Percentiles rank a stretch among this genome's conserved stretches.
Evolutionary conservation across 30 jellyfish, hydroid and myxozoan genomes (phyloP).

Genomic region (Chironex yamaguchii): DNA sequence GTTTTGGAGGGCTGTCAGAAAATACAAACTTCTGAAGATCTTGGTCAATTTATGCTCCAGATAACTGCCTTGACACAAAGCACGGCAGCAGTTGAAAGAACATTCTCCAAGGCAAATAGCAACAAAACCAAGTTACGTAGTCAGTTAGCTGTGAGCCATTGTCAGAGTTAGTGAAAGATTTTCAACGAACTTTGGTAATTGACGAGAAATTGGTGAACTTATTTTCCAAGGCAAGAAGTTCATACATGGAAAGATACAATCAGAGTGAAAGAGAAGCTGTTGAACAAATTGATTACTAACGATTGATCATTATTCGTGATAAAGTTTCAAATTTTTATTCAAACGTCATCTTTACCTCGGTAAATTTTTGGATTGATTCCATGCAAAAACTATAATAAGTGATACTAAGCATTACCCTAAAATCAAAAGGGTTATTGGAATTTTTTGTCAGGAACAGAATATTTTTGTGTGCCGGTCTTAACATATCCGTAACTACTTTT

Average conservation of each 20-base stretch:
- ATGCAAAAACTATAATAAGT: too few species aligned
- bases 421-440: too few species aligned
- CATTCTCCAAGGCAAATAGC: conserved; percentile 40
- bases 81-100: conserved; percentile 65
- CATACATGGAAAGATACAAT: conserved; percentile 1
- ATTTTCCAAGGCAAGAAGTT: not conserved
- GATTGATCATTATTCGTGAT: too few species aligned
- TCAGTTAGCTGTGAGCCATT: conserved; percentile 32
- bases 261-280: not conserved
- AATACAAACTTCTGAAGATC: conserved; percentile 2
- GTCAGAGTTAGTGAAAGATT: conserved; percentile 63
- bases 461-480: too few species aligned
- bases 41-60: conserved; percentile 57
- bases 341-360: too few species aligned
- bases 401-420: too few species aligned
- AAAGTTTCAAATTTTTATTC: too few species aligned
- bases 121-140: conserved; percentile 57
- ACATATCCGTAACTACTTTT: too few species aligned
- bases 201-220: not conserved
- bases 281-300: too few species aligned
- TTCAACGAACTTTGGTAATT: conserved; percentile 6
- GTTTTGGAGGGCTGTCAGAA: conserved; percentile 38
- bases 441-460: too few species aligned
- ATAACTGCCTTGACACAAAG: conserved; percentile 68
- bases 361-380: too few species aligned